Percentiles rank a stretch among this genome's conserved stretches.
Evolutionary conservation across 2,797 vertebrate species (phyloP).

Genomic region (Sciurus carolinensis): DNA sequence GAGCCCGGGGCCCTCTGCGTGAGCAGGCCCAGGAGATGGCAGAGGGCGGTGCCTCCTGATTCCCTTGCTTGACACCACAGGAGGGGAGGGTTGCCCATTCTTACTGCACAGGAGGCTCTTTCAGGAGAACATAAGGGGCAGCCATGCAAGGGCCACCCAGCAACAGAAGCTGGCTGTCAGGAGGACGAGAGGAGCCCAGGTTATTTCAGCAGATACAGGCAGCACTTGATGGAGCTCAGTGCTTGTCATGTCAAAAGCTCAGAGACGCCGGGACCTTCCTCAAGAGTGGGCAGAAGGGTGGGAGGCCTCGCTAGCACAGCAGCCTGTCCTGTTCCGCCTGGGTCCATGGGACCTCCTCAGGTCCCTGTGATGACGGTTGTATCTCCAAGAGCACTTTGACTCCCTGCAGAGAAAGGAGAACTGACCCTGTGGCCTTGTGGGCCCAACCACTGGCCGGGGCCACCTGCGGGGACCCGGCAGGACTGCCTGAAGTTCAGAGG

Average conservation of each 20-base stretch:
- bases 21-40: not conserved
- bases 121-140: not conserved
- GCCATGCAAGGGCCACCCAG: no score
- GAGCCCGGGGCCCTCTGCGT: not conserved
- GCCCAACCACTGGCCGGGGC: not conserved
- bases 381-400: not conserved
- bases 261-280: not conserved
- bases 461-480: not conserved
- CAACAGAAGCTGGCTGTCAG: no score
- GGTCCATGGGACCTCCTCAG: not conserved
- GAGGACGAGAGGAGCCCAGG: not conserved
- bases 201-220: not conserved
- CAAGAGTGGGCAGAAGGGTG: not conserved
- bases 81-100: not conserved
- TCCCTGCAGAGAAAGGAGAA: not conserved
- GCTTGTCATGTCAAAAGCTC: not conserved
- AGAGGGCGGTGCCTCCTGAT: not conserved
- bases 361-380: not conserved
- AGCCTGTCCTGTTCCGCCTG: no score
- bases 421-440: not conserved
- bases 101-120: not conserved
- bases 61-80: not conserved
- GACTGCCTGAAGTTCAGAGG: no score
- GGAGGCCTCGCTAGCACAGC: no score
- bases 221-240: not conserved